phyloP scores from a whole-genome alignment of 1,140 invertebrate genomes.

The Batillaria attramentaria region DNA sequence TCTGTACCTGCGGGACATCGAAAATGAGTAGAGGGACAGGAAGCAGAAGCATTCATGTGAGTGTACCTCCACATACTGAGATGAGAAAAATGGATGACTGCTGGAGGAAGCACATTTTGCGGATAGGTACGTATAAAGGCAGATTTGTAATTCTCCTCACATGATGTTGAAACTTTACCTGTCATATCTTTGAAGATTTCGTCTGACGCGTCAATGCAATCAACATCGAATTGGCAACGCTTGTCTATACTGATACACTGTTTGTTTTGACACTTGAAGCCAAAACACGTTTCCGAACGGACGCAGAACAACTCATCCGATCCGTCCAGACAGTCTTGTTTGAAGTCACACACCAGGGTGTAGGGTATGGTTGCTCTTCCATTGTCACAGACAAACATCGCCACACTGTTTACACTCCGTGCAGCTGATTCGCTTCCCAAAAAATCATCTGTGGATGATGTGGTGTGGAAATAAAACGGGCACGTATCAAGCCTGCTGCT shows the following conservation, averaged over 20 bases:
- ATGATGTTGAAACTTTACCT: no score
- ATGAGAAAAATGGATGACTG: background rate
- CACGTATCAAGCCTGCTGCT: no score
- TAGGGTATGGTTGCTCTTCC: background rate
- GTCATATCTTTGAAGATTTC: background rate
- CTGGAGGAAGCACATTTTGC: background rate
- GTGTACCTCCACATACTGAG: background rate
- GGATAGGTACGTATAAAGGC: no score
- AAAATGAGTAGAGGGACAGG: background rate
- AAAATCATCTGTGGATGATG: background rate
- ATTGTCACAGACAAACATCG: background rate
- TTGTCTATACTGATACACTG: background rate
- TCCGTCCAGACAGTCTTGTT: background rate
- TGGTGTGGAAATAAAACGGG: no score
- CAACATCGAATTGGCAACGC: background rate
- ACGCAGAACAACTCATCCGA: constrained; percentile 4
- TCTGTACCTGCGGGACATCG: background rate
- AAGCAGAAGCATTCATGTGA: background rate
- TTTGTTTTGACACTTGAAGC: background rate
- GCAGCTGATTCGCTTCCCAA: no score
- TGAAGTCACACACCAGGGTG: constrained; percentile 7
- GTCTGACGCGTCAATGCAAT: background rate
- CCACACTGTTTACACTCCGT: background rate
- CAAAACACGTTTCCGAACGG: background rate
- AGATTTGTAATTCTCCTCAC: no score